Conservation (phyloP, 1,140 invertebrate genomes). For the Lysiphlebus fabarum region DNA sequence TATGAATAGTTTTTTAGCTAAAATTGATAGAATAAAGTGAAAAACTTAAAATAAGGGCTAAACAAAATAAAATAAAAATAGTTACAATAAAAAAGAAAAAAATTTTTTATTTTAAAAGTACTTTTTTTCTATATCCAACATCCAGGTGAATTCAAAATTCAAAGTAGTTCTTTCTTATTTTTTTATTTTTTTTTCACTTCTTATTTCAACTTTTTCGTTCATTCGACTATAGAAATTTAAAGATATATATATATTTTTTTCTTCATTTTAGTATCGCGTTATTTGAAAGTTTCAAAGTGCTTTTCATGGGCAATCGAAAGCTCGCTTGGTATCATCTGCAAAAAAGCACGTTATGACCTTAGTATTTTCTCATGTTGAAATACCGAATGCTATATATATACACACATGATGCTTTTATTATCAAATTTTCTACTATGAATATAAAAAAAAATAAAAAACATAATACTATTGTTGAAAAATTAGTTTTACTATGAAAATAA, state of each 20-base stretch:
- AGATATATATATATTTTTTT: not conserved
- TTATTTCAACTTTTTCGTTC: not conserved
- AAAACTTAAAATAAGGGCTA: slow-evolving; percentile 16
- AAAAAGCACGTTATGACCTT: too few relatives aligned
- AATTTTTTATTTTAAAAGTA: slow-evolving; percentile 12
- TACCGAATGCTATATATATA: too few relatives aligned
- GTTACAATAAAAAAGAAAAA: not conserved
- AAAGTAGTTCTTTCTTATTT: not conserved
- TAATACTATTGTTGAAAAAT: not conserved
- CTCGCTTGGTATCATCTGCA: too few relatives aligned
- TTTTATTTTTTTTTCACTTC: not conserved
- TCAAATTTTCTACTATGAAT: too few relatives aligned
- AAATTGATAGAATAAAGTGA: slow-evolving; percentile 17
- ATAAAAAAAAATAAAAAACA: too few relatives aligned
- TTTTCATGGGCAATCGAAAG: slow-evolving; percentile 15
- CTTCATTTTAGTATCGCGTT: slow-evolving; percentile 10
- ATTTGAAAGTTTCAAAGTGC: slow-evolving; percentile 20
- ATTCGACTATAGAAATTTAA: slow-evolving; percentile 20
- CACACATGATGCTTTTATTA: too few relatives aligned
- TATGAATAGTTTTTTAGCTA: too few relatives aligned
- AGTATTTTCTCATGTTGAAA: too few relatives aligned
- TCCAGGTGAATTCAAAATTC: slow-evolving; percentile 22
- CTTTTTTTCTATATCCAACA: slow-evolving; percentile 14
- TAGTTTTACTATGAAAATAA: not conserved
- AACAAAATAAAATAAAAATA: too few relatives aligned